Evolutionary conservation across 64 coral and sea anemone species (phyloP).

Genomic region (Orbicella faveolata): DNA sequence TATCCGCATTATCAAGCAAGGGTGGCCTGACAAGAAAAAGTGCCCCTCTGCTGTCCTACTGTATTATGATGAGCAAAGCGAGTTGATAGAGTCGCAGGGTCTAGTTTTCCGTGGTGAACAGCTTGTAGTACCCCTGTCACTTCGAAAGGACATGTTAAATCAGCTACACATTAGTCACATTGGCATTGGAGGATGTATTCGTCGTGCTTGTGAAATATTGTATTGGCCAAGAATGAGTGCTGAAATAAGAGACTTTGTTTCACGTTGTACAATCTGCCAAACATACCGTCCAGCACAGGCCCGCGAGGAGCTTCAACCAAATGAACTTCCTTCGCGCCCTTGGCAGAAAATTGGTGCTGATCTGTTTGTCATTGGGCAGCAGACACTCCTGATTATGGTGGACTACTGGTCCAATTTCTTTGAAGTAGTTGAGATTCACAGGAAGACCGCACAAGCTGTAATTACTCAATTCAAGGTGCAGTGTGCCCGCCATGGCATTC

Average conservation of each 20-base stretch:
- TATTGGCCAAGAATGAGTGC: neutral
- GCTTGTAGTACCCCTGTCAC: no score
- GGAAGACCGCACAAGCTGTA: constrained; percentile 27
- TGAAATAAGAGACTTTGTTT: constrained; percentile 27
- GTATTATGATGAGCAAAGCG: no score
- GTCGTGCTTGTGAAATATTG: no score
- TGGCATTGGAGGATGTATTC: no score
- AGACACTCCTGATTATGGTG: no score
- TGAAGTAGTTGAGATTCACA: constrained; percentile 45
- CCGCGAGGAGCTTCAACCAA: constrained; percentile 25
- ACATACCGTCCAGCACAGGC: constrained; percentile 35
- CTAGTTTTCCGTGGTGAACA: no score
- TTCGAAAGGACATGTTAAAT: no score
- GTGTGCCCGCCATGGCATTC: neutral
- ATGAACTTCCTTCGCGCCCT: constrained; percentile 17
- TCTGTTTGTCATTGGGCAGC: constrained; percentile 29
- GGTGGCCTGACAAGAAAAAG: no score
- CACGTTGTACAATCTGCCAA: constrained; percentile 48
- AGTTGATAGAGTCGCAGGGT: no score
- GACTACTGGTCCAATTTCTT: constrained; percentile 51
- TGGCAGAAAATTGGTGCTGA: constrained; percentile 35
- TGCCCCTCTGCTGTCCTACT: no score
- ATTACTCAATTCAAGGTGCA: neutral
- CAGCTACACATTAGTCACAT: no score
- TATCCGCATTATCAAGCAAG: no score